phyloP scores from a whole-genome alignment of 2,888 invertebrate species.

The Coleophora deauratella region DNA sequence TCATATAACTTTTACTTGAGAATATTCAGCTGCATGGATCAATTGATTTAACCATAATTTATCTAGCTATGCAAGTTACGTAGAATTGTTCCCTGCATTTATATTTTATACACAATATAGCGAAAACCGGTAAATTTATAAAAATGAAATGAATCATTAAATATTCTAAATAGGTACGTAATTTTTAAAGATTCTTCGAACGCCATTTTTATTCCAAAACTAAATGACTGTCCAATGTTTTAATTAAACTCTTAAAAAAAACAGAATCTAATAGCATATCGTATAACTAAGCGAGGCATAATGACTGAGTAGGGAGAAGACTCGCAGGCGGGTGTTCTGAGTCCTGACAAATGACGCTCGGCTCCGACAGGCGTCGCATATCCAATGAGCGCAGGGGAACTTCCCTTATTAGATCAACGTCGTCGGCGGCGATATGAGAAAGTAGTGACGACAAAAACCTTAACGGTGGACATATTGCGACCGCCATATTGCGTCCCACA shows the following conservation, averaged over 20 bases:
- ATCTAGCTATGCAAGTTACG: too few relatives aligned
- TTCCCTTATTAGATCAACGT: slow-evolving; percentile 67
- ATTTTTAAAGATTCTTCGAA: too few relatives aligned
- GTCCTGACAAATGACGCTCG: slow-evolving; percentile 46
- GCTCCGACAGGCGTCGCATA: slow-evolving; percentile 59
- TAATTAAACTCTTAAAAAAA: neutral
- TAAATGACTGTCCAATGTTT: too few relatives aligned
- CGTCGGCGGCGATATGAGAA: slow-evolving; percentile 57
- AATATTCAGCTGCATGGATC: too few relatives aligned
- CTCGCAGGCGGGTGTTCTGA: slow-evolving; percentile 12
- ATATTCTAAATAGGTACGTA: too few relatives aligned
- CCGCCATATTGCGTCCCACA: slow-evolving; percentile 43
- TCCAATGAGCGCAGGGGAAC: slow-evolving; percentile 63
- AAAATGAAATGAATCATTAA: too few relatives aligned
- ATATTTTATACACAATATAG: too few relatives aligned
- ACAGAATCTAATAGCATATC: slow-evolving; percentile 3
- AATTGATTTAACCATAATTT: too few relatives aligned
- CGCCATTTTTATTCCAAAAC: too few relatives aligned
- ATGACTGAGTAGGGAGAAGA: slow-evolving; percentile 8
- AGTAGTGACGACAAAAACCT: slow-evolving; percentile 61
- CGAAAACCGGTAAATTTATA: too few relatives aligned
- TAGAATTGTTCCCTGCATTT: too few relatives aligned
- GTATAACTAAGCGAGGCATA: slow-evolving; percentile 16
- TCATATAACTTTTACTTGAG: too few relatives aligned
- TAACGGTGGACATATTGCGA: slow-evolving; percentile 59